Conservation (phyloP, 1,140 invertebrate genomes). For the Dendrolimus punctatus region DNA sequence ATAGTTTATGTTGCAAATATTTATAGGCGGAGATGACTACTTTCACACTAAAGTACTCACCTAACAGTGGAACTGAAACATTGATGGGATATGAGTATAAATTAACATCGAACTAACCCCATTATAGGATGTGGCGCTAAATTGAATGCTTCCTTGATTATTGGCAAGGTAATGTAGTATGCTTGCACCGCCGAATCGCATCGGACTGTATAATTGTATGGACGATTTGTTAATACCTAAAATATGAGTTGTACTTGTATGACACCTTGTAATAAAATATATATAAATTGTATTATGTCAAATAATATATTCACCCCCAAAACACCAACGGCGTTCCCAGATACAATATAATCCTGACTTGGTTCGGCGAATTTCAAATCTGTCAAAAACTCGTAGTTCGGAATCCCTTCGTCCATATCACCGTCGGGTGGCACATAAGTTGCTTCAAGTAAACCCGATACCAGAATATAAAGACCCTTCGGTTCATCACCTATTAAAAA, state of each 20-base stretch:
- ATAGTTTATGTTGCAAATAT: no score
- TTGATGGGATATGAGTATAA: no score
- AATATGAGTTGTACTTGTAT: neutral
- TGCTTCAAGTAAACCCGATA: constrained; percentile 54
- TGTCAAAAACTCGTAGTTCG: constrained; percentile 57
- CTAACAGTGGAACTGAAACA: no score
- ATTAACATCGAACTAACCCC: constrained; percentile 30
- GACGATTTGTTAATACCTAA: constrained; percentile 52
- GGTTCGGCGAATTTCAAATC: constrained; percentile 55
- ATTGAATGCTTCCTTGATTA: constrained; percentile 51
- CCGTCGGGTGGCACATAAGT: constrained; percentile 44
- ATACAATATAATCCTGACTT: constrained; percentile 55
- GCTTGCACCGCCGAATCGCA: constrained; percentile 56
- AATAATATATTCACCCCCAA: constrained; percentile 33
- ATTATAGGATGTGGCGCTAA: constrained; percentile 53
- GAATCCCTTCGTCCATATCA: constrained; percentile 48
- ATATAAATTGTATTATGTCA: neutral
- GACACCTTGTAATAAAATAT: neutral
- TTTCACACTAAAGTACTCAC: neutral
- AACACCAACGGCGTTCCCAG: constrained; percentile 58
- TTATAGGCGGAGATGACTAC: neutral
- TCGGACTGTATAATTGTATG: constrained; percentile 51
- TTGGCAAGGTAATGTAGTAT: constrained; percentile 45
- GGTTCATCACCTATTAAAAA: constrained; percentile 45
- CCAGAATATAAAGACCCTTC: constrained; percentile 53